Conservation (phyloP, 2,888 invertebrate genomes). For the Drosophila rubida region DNA sequence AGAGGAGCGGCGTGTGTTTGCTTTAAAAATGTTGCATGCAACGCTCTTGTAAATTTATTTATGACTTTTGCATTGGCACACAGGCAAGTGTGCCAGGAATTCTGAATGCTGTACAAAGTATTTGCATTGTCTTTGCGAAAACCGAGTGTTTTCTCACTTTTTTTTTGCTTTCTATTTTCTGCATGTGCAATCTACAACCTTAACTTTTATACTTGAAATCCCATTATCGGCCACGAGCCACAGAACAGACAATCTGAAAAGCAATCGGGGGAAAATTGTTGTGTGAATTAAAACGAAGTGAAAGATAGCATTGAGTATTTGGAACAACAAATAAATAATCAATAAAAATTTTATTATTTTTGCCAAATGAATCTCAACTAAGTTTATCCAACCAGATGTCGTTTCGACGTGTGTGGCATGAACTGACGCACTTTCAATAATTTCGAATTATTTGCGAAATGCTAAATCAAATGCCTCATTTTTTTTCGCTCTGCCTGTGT, state of each 20-base stretch:
- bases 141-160: conserved; percentile 33
- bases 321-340: conserved; percentile 5
- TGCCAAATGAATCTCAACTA: not conserved
- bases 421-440: conserved; percentile 33
- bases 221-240: conserved; percentile 2
- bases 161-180: conserved; percentile 12
- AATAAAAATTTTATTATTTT: conserved; percentile 7
- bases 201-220: not conserved
- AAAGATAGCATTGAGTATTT: not conserved
- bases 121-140: conserved; percentile 54
- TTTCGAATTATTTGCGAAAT: conserved; percentile 32
- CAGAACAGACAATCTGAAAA: not conserved
- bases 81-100: conserved; percentile 21
- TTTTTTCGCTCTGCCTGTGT: conserved; percentile 43
- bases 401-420: conserved; percentile 15
- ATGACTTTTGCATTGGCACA: conserved; percentile 59
- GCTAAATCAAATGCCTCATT: conserved; percentile 32
- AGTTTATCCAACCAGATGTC: conserved; percentile 16
- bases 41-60: conserved; percentile 72
- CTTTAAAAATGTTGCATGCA: conserved; percentile 60
- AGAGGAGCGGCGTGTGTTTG: conserved; percentile 18
- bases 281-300: not conserved
- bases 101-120: conserved; percentile 24
- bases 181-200: conserved; percentile 33
- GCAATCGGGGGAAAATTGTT: not conserved